A percentile compares a stretch with the other conserved stretches of the same genome.
These are phyloP conservation scores for Pollicipes pollicipes DNA, from an alignment of 1,140 invertebrate species.

Conservation along the genomic window DNA sequence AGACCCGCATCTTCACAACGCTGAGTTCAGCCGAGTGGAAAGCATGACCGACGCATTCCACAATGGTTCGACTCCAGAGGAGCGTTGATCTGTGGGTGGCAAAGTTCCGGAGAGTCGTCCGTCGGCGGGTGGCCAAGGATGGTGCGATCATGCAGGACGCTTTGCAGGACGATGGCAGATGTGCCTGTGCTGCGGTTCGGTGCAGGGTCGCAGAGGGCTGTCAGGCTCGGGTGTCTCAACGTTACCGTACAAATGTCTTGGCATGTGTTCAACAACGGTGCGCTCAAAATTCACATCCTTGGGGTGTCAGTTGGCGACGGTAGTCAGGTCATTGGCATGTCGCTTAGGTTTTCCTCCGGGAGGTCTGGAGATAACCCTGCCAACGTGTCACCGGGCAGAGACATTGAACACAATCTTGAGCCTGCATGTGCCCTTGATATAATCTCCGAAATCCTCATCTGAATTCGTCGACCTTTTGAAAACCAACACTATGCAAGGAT, in stretches of 20 bases:
- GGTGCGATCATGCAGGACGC: too few relatives aligned
- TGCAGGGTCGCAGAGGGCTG: not conserved
- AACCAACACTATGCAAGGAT: not conserved
- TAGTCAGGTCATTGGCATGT: not conserved
- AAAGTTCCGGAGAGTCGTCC: too few relatives aligned
- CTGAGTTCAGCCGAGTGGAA: too few relatives aligned
- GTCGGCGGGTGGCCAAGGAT: too few relatives aligned
- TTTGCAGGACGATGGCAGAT: too few relatives aligned
- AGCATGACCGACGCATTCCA: too few relatives aligned
- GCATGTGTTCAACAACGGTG: not conserved
- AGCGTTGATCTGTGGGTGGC: too few relatives aligned
- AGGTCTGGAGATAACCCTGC: not conserved
- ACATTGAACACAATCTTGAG: not conserved
- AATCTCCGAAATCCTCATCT: not conserved
- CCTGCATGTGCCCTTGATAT: not conserved
- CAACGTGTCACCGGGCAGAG: not conserved
- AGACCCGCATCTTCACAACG: too few relatives aligned
- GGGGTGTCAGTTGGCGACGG: not conserved
- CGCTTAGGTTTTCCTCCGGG: not conserved
- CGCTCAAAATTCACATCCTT: not conserved
- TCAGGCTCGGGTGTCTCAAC: not conserved
- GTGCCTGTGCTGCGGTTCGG: too few relatives aligned
- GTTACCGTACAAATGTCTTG: not conserved
- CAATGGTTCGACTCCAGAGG: too few relatives aligned
- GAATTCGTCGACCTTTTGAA: not conserved